Evolutionary conservation across 2,888 invertebrate species (phyloP).

Genomic region (Erebia palarica): DNA sequence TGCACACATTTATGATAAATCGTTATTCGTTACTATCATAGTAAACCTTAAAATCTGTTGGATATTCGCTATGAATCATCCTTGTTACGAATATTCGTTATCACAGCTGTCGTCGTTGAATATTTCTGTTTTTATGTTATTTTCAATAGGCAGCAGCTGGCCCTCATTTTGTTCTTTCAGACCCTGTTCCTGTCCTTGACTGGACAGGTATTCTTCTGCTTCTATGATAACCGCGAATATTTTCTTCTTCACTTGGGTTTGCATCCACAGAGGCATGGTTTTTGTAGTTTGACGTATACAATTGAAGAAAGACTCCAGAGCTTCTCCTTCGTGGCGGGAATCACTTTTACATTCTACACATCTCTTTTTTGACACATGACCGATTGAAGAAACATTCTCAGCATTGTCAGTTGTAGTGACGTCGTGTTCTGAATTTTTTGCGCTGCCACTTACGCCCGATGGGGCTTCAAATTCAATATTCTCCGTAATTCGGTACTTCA

Average conservation of each 20-base stretch:
- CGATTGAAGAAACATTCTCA: conserved; percentile 34
- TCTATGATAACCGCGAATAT: conserved; percentile 74
- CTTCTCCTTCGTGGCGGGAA: conserved; percentile 52
- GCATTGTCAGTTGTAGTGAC: conserved; percentile 56
- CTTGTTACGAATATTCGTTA: conserved; percentile 35
- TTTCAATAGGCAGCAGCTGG: conserved; percentile 46
- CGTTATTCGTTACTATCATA: too few relatives aligned
- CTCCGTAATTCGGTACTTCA: conserved; percentile 75
- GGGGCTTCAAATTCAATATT: conserved; percentile 67
- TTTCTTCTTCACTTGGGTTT: conserved; percentile 75
- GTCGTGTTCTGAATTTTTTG: conserved; percentile 57
- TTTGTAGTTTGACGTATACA: conserved; percentile 68
- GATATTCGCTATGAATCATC: too few relatives aligned
- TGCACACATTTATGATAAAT: too few relatives aligned
- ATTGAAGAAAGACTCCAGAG: conserved; percentile 70
- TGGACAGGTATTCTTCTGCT: conserved; percentile 65
- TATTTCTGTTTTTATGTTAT: conserved; percentile 64
- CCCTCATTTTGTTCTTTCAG: conserved; percentile 40
- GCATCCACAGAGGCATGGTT: conserved; percentile 74
- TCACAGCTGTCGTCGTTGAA: conserved; percentile 55
- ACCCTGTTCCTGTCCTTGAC: conserved; percentile 43
- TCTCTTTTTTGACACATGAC: conserved; percentile 50
- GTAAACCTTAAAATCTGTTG: too few relatives aligned
- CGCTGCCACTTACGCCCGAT: conserved; percentile 28
- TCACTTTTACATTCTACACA: conserved; percentile 44